Conservation (phyloP, 2,113 vertebrate species). For the Thermophis baileyi region DNA sequence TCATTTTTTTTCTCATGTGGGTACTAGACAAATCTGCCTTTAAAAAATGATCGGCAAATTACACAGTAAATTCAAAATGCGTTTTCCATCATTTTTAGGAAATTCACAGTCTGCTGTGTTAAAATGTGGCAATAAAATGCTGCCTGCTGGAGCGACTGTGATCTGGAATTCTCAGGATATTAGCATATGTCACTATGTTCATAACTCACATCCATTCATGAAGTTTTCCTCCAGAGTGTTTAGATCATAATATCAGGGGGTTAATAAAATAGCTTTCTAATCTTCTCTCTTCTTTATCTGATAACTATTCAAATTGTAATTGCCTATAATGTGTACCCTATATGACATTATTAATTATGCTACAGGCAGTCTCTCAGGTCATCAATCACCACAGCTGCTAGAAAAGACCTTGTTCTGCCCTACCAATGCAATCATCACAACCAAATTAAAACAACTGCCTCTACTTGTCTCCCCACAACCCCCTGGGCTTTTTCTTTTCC, state of each 20-base stretch:
- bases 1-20: not conserved
- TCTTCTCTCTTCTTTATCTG: conserved; percentile 50
- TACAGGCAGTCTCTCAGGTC: conserved; percentile 28
- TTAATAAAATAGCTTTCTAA: conserved; percentile 68
- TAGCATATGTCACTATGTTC: conserved; percentile 42
- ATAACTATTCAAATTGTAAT: conserved; percentile 72
- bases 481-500: not conserved
- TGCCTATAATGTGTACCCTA: conserved; percentile 55
- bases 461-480: conserved; percentile 1
- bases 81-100: conserved; percentile 52
- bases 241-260: conserved; percentile 60
- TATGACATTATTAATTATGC: conserved; percentile 56
- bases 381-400: conserved; percentile 52
- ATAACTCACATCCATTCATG: conserved; percentile 64
- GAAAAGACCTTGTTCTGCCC: conserved; percentile 36
- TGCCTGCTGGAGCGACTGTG: conserved; percentile 30
- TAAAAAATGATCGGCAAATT: conserved; percentile 40
- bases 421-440: not conserved
- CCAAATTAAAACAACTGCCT: not conserved
- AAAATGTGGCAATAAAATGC: conserved; percentile 53
- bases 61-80: conserved; percentile 30
- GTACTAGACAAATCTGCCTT: conserved; percentile 43
- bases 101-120: conserved; percentile 50
- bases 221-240: conserved; percentile 50
- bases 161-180: conserved; percentile 55